Evolutionary conservation across 2,797 vertebrate species (phyloP), one percentile per base, ranked within the genome.

Genomic region (Karalla daura): DNA sequence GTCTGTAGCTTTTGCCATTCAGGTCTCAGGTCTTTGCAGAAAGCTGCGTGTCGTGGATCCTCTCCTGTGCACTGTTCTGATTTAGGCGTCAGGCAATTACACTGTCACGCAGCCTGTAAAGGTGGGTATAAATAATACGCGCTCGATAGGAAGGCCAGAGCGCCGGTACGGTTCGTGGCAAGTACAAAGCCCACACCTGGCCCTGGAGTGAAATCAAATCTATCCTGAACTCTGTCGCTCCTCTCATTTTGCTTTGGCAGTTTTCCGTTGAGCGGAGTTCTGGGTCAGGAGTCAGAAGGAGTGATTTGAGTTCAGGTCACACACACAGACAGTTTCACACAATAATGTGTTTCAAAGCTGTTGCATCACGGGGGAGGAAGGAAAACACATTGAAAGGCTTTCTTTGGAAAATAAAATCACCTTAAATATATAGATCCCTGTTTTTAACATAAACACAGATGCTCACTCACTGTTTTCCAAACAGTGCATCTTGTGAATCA

Each of bases 141-240:
- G 0, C n/a, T 61, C 78, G 62, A 83, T 41, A 65, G 80, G 78
- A 86, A 81, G 79, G 73, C 68, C 75, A 60, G 58, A 49, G 73
- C 27, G 11, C 60, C 40, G 53, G 82, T 66, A 82, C 44, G 81
- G 88, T 92, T 91, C 83, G 85, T 85, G 71, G 88, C 75, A 61
- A 93, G 92, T 92, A 85, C 89, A 90, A 86, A 89, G 77, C 70
- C 76, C 87, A 86, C 93, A 94, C 91, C 92, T 94, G 94, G 91
- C 78, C 75, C 76, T 4, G 44, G 66, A 81, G 83, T 93, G 92
- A 94, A 93, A 94, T 85, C 84, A 88, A 91, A 94, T 92, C 91
- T 86, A 82, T 73, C 53, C 70, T 89, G 89, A 93, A 92, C 90
- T 90, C 89, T 92, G 85, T 72, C 75, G 86, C 85, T 91, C 76